phyloP scores from a whole-genome alignment of 2,113 vertebrate genomes.

The Centropristis striata region DNA sequence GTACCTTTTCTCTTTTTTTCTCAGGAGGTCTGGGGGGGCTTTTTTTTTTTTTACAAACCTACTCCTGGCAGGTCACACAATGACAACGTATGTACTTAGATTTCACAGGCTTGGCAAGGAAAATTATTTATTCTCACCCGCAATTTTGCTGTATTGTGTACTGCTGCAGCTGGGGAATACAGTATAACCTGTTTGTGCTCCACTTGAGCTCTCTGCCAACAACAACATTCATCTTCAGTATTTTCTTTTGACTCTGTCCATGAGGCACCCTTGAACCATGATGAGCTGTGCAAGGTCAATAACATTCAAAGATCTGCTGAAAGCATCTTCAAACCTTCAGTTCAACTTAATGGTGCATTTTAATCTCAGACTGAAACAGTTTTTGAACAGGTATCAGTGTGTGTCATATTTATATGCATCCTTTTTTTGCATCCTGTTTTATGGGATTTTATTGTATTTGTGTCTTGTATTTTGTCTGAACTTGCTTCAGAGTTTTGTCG shows the following conservation, averaged over 20 bases:
- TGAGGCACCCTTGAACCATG: conserved; percentile 2
- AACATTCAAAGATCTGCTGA: not conserved
- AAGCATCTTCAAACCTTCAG: not conserved
- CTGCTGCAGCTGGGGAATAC: conserved; percentile 54
- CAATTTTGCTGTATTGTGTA: conserved; percentile 63
- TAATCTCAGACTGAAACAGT: too few species aligned
- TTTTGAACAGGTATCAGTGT: too few species aligned
- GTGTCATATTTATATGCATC: too few species aligned
- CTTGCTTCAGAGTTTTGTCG: too few species aligned
- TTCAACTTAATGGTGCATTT: not conserved
- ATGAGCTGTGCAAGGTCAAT: not conserved
- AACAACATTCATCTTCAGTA: conserved; percentile 34
- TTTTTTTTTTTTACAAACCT: conserved; percentile 66
- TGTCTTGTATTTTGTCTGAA: too few species aligned
- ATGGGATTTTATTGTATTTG: too few species aligned
- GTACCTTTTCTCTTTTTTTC: conserved; percentile 70
- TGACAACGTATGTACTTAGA: conserved; percentile 80
- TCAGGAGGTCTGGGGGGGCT: conserved; percentile 69
- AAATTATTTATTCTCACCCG: conserved; percentile 70
- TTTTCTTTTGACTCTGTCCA: conserved; percentile 15
- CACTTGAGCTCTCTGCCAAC: conserved; percentile 24
- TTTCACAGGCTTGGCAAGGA: conserved; percentile 80
- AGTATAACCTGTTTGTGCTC: conserved; percentile 52
- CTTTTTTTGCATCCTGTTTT: too few species aligned
- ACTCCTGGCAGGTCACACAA: conserved; percentile 78